phyloP scores from a whole-genome alignment of 2,888 invertebrate species.

The Pterostichus madidus region DNA sequence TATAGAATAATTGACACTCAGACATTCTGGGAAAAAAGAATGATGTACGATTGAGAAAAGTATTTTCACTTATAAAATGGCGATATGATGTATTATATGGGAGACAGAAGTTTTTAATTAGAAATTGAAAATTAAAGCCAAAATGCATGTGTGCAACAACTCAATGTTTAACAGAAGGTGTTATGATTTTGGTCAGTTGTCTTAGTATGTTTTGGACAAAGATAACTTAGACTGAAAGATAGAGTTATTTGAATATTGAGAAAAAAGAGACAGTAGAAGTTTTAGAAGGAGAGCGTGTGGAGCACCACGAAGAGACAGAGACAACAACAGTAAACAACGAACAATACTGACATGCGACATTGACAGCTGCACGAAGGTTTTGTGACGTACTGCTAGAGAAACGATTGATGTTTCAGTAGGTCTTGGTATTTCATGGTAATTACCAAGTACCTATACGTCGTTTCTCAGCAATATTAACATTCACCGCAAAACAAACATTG shows the following conservation, averaged over 20 bases:
- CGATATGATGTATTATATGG: conserved; percentile 29
- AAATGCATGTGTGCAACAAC: conserved; percentile 31
- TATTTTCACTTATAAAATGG: conserved; percentile 22
- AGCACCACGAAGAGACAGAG: conserved; percentile 74
- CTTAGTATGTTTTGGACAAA: conserved; percentile 51
- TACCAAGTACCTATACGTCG: not conserved
- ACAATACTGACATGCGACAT: conserved; percentile 77
- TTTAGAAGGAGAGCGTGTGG: conserved; percentile 69
- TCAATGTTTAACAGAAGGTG: conserved; percentile 24
- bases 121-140: conserved; percentile 13
- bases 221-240: conserved; percentile 35
- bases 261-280: conserved; percentile 11
- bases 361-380: conserved; percentile 70
- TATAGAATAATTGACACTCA: conserved; percentile 68
- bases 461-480: conserved; percentile 63
- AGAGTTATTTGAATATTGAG: conserved; percentile 45
- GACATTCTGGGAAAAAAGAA: conserved; percentile 63
- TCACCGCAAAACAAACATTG: conserved; percentile 55
- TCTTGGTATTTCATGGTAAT: not conserved
- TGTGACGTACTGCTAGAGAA: conserved; percentile 61
- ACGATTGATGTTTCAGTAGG: conserved; percentile 36
- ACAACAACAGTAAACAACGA: conserved; percentile 77
- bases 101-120: conserved; percentile 3
- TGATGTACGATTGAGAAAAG: conserved; percentile 32
- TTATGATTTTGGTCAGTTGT: conserved; percentile 56